phyloP scores from a whole-genome alignment of 1,140 invertebrate genomes.

The Calliopsis andreniformis region DNA sequence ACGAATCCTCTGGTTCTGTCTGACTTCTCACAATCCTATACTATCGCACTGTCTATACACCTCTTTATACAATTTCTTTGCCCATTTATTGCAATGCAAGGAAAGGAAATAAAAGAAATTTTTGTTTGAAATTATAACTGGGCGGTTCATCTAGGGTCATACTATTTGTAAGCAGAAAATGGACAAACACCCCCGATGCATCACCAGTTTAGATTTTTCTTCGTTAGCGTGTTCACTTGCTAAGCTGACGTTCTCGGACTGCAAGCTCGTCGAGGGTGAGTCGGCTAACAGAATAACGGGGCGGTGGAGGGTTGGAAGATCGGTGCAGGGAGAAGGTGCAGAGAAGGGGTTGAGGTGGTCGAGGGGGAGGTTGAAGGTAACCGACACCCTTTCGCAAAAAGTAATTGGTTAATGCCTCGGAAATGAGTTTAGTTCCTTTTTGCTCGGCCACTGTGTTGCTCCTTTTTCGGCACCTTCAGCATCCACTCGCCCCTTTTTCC shows the following conservation, averaged over 20 bases:
- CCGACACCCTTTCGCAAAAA: slow-evolving; percentile 79
- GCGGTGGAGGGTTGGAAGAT: slow-evolving; percentile 46
- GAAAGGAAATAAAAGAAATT: too few species aligned
- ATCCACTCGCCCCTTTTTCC: slow-evolving; percentile 42
- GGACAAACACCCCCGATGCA: neutral
- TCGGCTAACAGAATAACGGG: slow-evolving; percentile 63
- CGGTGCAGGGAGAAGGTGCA: slow-evolving; percentile 34
- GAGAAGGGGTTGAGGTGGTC: slow-evolving; percentile 38
- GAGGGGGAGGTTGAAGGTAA: slow-evolving; percentile 73
- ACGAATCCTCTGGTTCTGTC: slow-evolving; percentile 14
- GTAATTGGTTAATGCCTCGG: slow-evolving; percentile 81
- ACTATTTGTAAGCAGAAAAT: too few species aligned
- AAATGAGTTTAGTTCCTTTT: slow-evolving; percentile 81
- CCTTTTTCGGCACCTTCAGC: slow-evolving; percentile 64
- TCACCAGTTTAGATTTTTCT: slow-evolving; percentile 65
- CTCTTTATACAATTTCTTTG: too few species aligned
- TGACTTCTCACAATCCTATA: slow-evolving; percentile 6
- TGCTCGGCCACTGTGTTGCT: slow-evolving; percentile 66
- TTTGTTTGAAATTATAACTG: too few species aligned
- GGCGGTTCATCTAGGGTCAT: too few species aligned
- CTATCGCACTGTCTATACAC: neutral
- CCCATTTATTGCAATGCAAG: too few species aligned
- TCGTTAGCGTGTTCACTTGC: slow-evolving; percentile 59
- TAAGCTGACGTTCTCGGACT: slow-evolving; percentile 24
- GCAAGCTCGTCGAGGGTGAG: slow-evolving; percentile 50